Evolutionary conservation across 2,888 invertebrate species (phyloP).

Genomic region (Fragum sueziense): DNA sequence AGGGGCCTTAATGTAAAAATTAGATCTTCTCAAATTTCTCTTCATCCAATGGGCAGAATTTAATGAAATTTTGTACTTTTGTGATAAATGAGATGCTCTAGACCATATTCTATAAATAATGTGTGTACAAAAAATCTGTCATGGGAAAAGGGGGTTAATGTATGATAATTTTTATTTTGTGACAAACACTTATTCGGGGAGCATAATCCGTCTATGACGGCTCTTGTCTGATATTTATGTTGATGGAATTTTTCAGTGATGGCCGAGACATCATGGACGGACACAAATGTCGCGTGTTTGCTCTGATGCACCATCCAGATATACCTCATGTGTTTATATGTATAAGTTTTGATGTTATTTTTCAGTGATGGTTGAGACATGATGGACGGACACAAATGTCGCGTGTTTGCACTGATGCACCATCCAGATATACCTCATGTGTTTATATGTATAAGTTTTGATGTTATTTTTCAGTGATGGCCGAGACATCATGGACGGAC

Average conservation of each 20-base stretch:
- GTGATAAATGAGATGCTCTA: too few species aligned
- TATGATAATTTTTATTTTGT: too few species aligned
- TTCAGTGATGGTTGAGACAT: constrained; percentile 79
- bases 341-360: constrained; percentile 82
- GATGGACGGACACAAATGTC: constrained; percentile 81
- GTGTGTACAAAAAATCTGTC: too few species aligned
- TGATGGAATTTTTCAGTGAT: constrained; percentile 79
- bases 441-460: constrained; percentile 82
- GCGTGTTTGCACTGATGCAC: constrained; percentile 81
- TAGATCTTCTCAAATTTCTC: too few species aligned
- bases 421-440: constrained; percentile 78
- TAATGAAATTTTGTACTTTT: too few species aligned
- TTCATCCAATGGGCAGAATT: too few species aligned
- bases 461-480: constrained; percentile 81
- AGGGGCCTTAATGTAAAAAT: too few species aligned
- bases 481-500: constrained; percentile 80
- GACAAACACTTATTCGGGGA: too few species aligned
- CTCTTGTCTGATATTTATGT: too few species aligned
- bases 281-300: constrained; percentile 80
- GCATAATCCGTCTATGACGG: too few species aligned
- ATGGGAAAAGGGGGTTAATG: too few species aligned
- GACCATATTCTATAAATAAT: too few species aligned
- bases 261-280: constrained; percentile 80
- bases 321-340: constrained; percentile 79
- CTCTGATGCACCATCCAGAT: constrained; percentile 79